Conservation (phyloP, 1,140 invertebrate species). For the Bombus polaris region DNA sequence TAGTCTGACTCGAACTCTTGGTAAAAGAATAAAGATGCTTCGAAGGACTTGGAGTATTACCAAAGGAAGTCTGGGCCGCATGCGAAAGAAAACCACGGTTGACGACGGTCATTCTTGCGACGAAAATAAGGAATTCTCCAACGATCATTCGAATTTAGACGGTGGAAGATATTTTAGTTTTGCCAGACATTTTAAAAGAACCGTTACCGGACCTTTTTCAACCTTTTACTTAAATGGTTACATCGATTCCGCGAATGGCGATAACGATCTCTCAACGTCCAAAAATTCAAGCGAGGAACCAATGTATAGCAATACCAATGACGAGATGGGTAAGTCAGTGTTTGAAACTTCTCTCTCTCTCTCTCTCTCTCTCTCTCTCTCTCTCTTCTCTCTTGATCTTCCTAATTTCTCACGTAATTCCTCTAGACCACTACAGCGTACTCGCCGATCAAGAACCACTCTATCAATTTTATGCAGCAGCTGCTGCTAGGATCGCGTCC, state of each 20-base stretch:
- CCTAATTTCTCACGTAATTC: neutral
- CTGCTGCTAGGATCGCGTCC: conserved; percentile 86
- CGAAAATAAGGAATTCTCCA: conserved; percentile 55
- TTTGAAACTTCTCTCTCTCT: neutral
- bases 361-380: neutral
- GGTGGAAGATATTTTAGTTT: conserved; percentile 76
- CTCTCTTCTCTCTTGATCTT: neutral
- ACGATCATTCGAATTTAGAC: conserved; percentile 53
- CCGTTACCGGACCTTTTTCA: conserved; percentile 60
- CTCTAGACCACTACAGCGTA: conserved; percentile 78
- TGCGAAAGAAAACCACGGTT: conserved; percentile 70
- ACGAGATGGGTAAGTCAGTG: neutral
- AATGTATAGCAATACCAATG: conserved; percentile 67
- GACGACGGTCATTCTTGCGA: conserved; percentile 53
- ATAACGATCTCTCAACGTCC: conserved; percentile 22
- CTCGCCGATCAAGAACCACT: conserved; percentile 89
- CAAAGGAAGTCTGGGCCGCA: conserved; percentile 78
- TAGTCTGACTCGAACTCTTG: conserved; percentile 76
- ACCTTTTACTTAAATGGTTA: conserved; percentile 76
- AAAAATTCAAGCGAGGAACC: conserved; percentile 61
- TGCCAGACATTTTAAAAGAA: conserved; percentile 74
- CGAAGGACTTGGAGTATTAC: conserved; percentile 80
- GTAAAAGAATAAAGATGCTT: conserved; percentile 76
- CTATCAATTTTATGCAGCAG: conserved; percentile 95
- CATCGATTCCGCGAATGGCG: conserved; percentile 35